Percentiles rank a stretch among this genome's conserved stretches.
These are phyloP conservation scores for Pangasius krempfi DNA, from an alignment of 2,797 vertebrate genomes.

Conservation along the genomic window DNA sequence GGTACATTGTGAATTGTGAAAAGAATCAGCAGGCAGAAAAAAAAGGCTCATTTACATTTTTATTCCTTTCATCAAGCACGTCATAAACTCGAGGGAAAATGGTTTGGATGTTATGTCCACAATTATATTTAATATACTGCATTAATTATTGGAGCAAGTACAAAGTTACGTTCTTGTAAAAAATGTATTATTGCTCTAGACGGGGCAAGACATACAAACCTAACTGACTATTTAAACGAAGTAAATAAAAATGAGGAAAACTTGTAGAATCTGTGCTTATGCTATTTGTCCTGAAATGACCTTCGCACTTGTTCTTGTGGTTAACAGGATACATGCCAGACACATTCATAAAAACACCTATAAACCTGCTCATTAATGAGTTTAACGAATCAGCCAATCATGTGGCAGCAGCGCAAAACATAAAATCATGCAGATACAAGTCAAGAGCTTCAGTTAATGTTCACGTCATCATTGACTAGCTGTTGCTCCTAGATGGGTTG, in stretches of 20 bases:
- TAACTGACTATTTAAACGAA: background rate
- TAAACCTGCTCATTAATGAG: background rate
- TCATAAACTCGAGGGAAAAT: background rate
- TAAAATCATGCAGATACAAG: background rate
- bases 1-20: background rate
- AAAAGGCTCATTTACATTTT: background rate
- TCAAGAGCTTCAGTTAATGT: background rate
- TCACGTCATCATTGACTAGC: background rate
- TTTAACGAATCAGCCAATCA: background rate
- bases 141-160: background rate
- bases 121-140: background rate
- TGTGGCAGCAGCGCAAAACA: background rate
- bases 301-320: background rate
- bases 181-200: background rate
- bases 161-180: background rate
- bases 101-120: background rate
- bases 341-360: background rate
- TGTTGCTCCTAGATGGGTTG: background rate
- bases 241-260: background rate
- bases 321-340: background rate
- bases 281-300: background rate
- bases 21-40: background rate
- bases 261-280: background rate
- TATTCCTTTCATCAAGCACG: background rate
- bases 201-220: background rate